A percentile compares a stretch with the other conserved stretches of the same genome.
Evolutionary conservation across 2,888 invertebrate genomes (phyloP).

Genomic region (Argyra leucocephala): DNA sequence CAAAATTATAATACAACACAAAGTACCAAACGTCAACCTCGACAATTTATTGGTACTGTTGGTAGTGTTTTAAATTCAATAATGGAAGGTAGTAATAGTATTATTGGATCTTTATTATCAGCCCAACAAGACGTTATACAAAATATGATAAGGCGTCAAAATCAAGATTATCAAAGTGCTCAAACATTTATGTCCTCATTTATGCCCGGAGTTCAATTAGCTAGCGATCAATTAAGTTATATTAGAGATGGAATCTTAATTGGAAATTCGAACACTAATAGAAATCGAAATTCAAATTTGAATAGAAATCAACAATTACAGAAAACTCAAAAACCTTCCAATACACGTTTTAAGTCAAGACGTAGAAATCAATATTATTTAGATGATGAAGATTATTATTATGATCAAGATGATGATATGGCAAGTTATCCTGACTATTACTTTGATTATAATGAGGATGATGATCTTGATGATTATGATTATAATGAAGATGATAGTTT

Average conservation of each 20-base stretch:
- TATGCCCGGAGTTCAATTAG: slow-evolving; percentile 1
- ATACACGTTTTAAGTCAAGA: no score
- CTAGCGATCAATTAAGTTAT: background rate
- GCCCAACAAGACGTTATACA: background rate
- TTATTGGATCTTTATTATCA: background rate
- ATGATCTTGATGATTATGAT: background rate
- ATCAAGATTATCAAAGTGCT: background rate
- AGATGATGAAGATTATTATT: background rate
- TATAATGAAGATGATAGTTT: background rate
- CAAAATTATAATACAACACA: background rate
- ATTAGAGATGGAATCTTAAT: background rate
- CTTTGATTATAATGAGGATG: background rate
- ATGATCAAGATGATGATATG: background rate
- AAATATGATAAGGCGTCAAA: background rate
- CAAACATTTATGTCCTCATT: background rate
- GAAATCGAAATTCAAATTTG: background rate
- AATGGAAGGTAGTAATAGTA: slow-evolving; percentile 2
- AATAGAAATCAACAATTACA: no score
- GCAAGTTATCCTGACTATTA: no score
- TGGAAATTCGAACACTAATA: background rate
- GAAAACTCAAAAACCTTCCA: no score
- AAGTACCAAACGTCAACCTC: background rate
- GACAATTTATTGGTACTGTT: background rate
- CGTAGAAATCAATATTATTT: no score
- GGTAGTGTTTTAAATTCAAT: slow-evolving; percentile 1